phyloP scores from a whole-genome alignment of 1,140 invertebrate genomes.

The Idris sp. region DNA sequence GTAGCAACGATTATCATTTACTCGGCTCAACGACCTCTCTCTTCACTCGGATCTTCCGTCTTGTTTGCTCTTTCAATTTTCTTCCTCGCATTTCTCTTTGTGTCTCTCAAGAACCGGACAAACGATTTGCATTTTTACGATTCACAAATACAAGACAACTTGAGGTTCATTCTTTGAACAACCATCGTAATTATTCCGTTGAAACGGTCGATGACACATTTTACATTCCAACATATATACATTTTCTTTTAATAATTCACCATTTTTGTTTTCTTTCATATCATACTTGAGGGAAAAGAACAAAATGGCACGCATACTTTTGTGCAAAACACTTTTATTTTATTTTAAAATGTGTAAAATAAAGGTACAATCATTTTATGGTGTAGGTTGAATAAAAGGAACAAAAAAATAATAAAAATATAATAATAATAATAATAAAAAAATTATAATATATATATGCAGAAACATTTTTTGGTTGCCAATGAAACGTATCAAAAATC shows the following conservation, averaged over 20 bases:
- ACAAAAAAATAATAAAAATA: no score
- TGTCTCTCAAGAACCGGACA: slow-evolving; percentile 60
- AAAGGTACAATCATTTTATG: no score
- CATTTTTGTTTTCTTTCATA: no score
- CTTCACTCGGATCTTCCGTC: slow-evolving; percentile 38
- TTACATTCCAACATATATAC: slow-evolving; percentile 30
- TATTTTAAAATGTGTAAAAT: no score
- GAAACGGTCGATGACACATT: slow-evolving; percentile 32
- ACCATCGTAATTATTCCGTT: slow-evolving; percentile 53
- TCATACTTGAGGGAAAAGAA: no score
- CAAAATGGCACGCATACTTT: no score
- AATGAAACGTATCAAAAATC: slow-evolving; percentile 32
- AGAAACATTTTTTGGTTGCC: slow-evolving; percentile 1
- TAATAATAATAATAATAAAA: no score
- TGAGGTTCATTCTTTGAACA: slow-evolving; percentile 45
- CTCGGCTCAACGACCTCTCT: slow-evolving; percentile 61
- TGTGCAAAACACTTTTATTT: no score
- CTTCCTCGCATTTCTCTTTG: slow-evolving; percentile 53
- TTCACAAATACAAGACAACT: slow-evolving; percentile 53
- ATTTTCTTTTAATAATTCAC: slow-evolving; percentile 9
- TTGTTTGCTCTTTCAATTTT: slow-evolving; percentile 49
- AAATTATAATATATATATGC: neutral
- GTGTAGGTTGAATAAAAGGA: no score
- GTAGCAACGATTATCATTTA: slow-evolving; percentile 60
- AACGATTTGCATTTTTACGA: slow-evolving; percentile 62